These are phyloP conservation scores for Galleria mellonella DNA, from an alignment of 1,140 invertebrate genomes.

Conservation along the genomic window DNA sequence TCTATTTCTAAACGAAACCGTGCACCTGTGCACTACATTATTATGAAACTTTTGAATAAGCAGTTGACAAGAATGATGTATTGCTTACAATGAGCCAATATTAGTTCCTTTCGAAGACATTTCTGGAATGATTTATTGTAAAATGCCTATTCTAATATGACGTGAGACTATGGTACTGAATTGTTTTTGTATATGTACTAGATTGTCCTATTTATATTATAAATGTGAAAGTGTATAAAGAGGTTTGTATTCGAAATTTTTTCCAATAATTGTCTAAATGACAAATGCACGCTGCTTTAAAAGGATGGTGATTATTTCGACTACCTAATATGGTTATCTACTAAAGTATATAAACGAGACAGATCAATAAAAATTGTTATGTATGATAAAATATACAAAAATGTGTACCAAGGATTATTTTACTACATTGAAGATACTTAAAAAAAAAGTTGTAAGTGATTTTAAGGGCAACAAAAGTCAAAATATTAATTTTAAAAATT, in stretches of 20 bases:
- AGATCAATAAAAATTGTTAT: too few species aligned
- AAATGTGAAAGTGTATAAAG: background rate
- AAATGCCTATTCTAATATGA: background rate
- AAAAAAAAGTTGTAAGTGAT: too few species aligned
- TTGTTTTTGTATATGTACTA: background rate
- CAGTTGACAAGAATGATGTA: conserved; percentile 1
- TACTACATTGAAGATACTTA: too few species aligned
- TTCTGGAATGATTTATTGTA: background rate
- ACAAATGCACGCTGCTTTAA: too few species aligned
- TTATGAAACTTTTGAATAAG: background rate
- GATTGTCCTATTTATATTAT: background rate
- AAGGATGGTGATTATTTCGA: too few species aligned
- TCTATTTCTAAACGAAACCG: background rate
- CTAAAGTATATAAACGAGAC: too few species aligned
- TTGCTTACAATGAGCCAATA: background rate
- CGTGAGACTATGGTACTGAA: background rate
- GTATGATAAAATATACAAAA: too few species aligned
- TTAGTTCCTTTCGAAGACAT: conserved; percentile 1
- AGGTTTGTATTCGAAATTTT: background rate
- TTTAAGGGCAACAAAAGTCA: too few species aligned
- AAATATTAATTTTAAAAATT: too few species aligned
- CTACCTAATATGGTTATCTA: too few species aligned
- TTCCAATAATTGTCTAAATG: too few species aligned
- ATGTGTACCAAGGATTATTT: too few species aligned
- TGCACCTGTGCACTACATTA: background rate